Evolutionary conservation across 2,888 invertebrate genomes (phyloP), one percentile per base, ranked within the genome.

Genomic region (Aphidius colemani): DNA sequence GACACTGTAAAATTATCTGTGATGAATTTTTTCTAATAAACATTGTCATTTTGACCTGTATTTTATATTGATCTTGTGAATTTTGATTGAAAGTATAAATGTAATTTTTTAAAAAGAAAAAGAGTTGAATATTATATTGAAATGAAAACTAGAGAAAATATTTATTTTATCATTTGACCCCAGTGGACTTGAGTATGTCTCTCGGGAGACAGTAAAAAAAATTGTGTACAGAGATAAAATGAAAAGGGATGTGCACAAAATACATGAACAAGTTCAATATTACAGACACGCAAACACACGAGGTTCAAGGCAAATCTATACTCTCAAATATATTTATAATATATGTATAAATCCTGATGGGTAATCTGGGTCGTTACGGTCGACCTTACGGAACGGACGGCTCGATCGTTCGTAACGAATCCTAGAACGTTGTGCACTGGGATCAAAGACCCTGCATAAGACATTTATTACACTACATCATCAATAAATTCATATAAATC

Each of bases 341-440:
- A 41, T 13, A 40, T 41, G 13, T 39, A 18, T 40, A 46, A 50
- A 53, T 61, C 48, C 53, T 53, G 59, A 46, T 41, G 53, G 46
- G 39, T 66, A 72, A 75, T 72, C 69, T 71, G 69, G 74, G 69
- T 71, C 71, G 70, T 75, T 74, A 71, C 68, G 71, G 66, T 66
- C 67, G 69, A 70, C 68, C 73, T 77, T 75, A 73, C 71, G 72
- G 75, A 75, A 75, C 70, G 66, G 66, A 64, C 61, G 66, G 66
- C 64, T 70, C 71, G 69, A 68, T 66, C 68, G 65, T 68, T 72
- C 67, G 71, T 72, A 71, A 73, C 71, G 70, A 72, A 71, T 69
- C 67, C 66, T 68, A 67, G 69, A 67, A 67, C 67, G 61, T 57
- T 59, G 59, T 30, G 30, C 30, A 30, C 30, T 41, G 48, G 46